These are phyloP conservation scores for Rhinoraja longicauda DNA, from an alignment of 2,797 vertebrate genomes.

Conservation along the genomic window DNA sequence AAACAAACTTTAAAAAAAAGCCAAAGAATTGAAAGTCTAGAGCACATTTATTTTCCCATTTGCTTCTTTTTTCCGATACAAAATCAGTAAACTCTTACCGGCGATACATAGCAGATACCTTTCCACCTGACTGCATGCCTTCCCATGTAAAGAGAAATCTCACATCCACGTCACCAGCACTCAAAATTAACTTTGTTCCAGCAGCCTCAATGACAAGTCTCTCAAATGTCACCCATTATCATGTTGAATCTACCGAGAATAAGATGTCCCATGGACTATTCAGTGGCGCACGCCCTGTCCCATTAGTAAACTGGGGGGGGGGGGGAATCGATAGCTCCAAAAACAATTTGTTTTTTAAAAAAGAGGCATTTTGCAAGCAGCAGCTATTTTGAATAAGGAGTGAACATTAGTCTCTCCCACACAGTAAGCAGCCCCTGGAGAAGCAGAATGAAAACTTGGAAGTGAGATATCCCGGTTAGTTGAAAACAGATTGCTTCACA, in stretches of 20 bases:
- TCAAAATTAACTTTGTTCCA: slow-evolving; percentile 42
- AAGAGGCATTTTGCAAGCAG: background rate
- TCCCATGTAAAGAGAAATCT: slow-evolving; percentile 71
- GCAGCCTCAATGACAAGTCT: slow-evolving; percentile 52
- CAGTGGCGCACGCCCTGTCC: slow-evolving; percentile 41
- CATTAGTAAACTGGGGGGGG: slow-evolving; percentile 36
- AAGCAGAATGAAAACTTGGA: background rate
- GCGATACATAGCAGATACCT: slow-evolving; percentile 43
- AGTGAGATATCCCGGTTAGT: slow-evolving; percentile 23
- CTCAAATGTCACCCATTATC: slow-evolving; percentile 47
- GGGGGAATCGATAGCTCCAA: background rate
- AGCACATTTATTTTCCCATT: slow-evolving; percentile 79
- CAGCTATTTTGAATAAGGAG: background rate
- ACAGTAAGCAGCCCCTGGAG: background rate
- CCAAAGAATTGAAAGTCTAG: slow-evolving; percentile 49
- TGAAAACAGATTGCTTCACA: slow-evolving; percentile 20
- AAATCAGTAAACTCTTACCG: slow-evolving; percentile 75
- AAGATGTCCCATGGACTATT: slow-evolving; percentile 49
- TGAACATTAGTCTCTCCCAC: background rate
- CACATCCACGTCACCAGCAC: slow-evolving; percentile 53
- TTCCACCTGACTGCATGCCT: slow-evolving; percentile 59
- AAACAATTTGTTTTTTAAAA: background rate
- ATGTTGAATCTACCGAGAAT: slow-evolving; percentile 50
- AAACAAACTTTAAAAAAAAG: background rate
- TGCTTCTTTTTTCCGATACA: slow-evolving; percentile 61